Evolutionary conservation across 2,888 invertebrate species (phyloP).

Genomic region (Smittia sp.): DNA sequence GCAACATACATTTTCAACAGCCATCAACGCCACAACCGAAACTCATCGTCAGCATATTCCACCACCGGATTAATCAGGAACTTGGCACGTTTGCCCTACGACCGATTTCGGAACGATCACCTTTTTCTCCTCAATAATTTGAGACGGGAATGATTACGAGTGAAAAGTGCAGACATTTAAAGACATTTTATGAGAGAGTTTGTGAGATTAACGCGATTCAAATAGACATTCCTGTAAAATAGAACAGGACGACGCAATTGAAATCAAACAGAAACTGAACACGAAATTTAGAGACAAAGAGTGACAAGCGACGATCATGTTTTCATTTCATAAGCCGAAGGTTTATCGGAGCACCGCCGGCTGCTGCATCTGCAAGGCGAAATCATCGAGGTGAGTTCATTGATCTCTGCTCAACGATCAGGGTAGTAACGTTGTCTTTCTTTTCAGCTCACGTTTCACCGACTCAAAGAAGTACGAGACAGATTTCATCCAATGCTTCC

Average conservation of each 20-base stretch:
- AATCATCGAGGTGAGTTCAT: constrained; percentile 67
- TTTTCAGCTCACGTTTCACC: constrained; percentile 72
- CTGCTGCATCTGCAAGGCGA: constrained; percentile 84
- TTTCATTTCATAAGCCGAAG: constrained; percentile 83
- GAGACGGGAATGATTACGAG: constrained; percentile 20
- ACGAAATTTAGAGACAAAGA: constrained; percentile 13
- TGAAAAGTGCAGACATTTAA: neutral
- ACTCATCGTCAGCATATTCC: constrained; percentile 24
- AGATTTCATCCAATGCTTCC: constrained; percentile 77
- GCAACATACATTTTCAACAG: constrained; percentile 38
- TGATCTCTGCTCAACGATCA: neutral
- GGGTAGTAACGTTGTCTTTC: constrained; percentile 8
- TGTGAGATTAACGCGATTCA: neutral
- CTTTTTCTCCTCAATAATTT: constrained; percentile 27
- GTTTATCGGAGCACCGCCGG: constrained; percentile 78
- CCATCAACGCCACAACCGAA: constrained; percentile 12
- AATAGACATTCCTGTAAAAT: neutral
- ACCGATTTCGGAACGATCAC: constrained; percentile 23
- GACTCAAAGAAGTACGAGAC: constrained; percentile 80
- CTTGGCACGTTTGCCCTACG: constrained; percentile 27
- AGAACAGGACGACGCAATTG: neutral
- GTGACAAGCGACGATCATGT: constrained; percentile 55
- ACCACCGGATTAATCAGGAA: constrained; percentile 29
- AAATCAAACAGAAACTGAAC: neutral
- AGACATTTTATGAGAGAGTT: neutral